These are phyloP conservation scores for Cataglyphis albicans DNA, from an alignment of 2,888 invertebrate species.

Conservation along the genomic window DNA sequence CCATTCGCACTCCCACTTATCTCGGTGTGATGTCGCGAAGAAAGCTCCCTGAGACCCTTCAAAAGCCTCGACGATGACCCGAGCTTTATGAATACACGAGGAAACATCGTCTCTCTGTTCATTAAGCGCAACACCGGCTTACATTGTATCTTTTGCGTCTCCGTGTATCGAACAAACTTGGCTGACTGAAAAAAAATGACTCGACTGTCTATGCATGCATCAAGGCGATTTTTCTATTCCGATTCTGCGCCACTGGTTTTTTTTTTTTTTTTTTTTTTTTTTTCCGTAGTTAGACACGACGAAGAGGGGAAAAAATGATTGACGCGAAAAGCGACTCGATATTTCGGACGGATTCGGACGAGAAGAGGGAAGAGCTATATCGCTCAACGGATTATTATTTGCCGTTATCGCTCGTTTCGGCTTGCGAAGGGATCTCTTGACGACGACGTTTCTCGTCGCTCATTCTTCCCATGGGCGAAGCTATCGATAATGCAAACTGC, in stretches of 20 bases:
- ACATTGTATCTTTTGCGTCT: conserved; percentile 68
- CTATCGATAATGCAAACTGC: conserved; percentile 71
- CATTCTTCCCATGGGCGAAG: conserved; percentile 62
- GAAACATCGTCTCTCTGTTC: conserved; percentile 55
- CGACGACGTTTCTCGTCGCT: conserved; percentile 60
- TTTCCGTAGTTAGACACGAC: conserved; percentile 21
- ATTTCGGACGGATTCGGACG: conserved; percentile 38
- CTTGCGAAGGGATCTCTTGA: conserved; percentile 45
- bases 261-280: conserved; percentile 51
- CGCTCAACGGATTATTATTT: conserved; percentile 63
- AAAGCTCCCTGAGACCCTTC: conserved; percentile 68
- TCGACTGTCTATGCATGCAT: conserved; percentile 60
- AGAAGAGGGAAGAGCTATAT: conserved; percentile 41
- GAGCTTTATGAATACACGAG: conserved; percentile 74
- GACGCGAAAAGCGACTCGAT: conserved; percentile 48
- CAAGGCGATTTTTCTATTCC: conserved; percentile 61
- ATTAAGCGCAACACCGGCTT: conserved; percentile 44
- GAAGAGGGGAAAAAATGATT: background rate
- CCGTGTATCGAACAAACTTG: conserved; percentile 40
- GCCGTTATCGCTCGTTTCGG: conserved; percentile 54
- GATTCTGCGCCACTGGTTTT: conserved; percentile 51
- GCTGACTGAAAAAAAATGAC: conserved; percentile 41
- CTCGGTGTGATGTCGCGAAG: conserved; percentile 68
- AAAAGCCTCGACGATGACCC: conserved; percentile 73
- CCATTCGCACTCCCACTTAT: conserved; percentile 72